phyloP scores from a whole-genome alignment of 2,113 vertebrate species.

The Macquaria ambigua region DNA sequence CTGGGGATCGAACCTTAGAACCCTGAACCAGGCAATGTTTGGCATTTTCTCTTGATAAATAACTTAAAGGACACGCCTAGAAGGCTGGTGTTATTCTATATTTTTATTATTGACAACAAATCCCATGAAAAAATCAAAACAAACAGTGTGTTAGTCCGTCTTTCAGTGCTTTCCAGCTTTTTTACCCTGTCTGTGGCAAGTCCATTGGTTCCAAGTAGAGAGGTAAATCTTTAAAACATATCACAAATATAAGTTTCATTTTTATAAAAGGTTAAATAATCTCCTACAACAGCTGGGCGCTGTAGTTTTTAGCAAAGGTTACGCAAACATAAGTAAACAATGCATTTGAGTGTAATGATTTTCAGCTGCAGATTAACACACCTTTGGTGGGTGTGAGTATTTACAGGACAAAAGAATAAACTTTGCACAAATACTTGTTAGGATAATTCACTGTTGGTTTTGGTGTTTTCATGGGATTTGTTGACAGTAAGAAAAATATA shows the following conservation, averaged over 20 bases:
- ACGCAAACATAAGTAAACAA: not conserved
- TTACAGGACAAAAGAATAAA: not conserved
- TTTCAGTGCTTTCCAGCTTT: not conserved
- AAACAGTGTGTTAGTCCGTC: not conserved
- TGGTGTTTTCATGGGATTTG: not conserved
- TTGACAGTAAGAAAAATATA: not conserved
- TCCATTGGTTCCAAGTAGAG: not conserved
- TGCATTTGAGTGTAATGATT: not conserved
- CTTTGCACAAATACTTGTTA: not conserved
- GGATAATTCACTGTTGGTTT: no score
- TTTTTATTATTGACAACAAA: not conserved
- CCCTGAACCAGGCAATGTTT: not conserved
- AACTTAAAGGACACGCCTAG: not conserved
- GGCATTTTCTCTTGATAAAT: not conserved
- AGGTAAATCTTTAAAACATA: not conserved
- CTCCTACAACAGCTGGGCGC: not conserved
- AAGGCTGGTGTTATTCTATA: not conserved
- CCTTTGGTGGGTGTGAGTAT: not conserved
- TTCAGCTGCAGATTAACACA: not conserved
- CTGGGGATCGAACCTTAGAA: no score
- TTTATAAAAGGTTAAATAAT: not conserved
- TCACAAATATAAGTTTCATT: not conserved
- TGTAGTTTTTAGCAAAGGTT: not conserved
- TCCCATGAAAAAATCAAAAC: not conserved
- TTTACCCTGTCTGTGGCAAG: not conserved